phyloP scores from a whole-genome alignment of 2,888 invertebrate genomes.

The Leptinotarsa tumamoca region DNA sequence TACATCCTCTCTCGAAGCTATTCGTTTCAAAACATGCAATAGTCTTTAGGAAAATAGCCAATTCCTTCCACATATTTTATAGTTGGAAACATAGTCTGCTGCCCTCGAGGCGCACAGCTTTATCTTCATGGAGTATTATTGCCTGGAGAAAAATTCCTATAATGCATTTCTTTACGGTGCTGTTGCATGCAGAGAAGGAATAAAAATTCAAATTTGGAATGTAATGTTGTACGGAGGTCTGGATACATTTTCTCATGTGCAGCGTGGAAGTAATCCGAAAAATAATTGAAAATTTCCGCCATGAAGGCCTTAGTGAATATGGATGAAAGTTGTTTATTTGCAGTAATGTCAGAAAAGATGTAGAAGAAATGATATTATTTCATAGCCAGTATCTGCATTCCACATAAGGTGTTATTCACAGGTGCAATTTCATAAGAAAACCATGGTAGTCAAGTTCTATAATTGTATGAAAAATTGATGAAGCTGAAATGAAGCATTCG shows the following conservation, averaged over 20 bases:
- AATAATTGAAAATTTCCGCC: neutral
- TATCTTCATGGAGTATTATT: conserved; percentile 40
- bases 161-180: conserved; percentile 26
- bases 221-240: neutral
- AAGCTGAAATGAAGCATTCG: too few species aligned
- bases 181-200: conserved; percentile 24
- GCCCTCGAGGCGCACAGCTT: conserved; percentile 33
- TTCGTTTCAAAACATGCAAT: conserved; percentile 36
- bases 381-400: neutral
- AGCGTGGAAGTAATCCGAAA: neutral
- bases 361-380: neutral
- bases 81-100: conserved; percentile 39
- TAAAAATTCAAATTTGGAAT: conserved; percentile 25
- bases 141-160: conserved; percentile 30
- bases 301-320: neutral
- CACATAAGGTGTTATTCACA: too few species aligned
- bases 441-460: too few species aligned
- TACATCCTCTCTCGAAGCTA: conserved; percentile 31
- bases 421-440: too few species aligned
- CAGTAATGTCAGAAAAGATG: neutral
- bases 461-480: too few species aligned
- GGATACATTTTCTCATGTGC: neutral
- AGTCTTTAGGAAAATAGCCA: conserved; percentile 42
- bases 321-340: neutral
- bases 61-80: conserved; percentile 47